These are phyloP conservation scores for Palaemon carinicauda DNA, from an alignment of 1,140 invertebrate species.

Conservation along the genomic window DNA sequence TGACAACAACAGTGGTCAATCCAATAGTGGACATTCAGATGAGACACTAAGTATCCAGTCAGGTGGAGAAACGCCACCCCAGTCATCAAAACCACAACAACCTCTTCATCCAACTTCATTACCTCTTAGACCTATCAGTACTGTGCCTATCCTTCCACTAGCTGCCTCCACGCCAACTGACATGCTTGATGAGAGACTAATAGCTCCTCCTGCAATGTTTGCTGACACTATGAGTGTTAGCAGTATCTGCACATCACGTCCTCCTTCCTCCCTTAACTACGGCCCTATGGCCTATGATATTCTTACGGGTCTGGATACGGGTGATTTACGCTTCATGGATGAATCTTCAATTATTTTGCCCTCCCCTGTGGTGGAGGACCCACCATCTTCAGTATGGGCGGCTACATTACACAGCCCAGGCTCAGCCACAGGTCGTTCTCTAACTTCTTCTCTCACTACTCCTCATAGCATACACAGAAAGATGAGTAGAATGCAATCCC, in stretches of 20 bases:
- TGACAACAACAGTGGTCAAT: neutral
- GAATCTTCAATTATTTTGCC: conserved; percentile 86
- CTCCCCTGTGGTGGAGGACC: conserved; percentile 75
- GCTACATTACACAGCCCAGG: conserved; percentile 64
- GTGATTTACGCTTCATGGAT: conserved; percentile 87
- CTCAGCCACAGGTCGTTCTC: conserved; percentile 65
- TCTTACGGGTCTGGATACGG: conserved; percentile 73
- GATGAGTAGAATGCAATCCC: conserved; percentile 48
- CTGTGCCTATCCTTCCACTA: conserved; percentile 51
- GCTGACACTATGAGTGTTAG: conserved; percentile 50
- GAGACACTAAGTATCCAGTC: conserved; percentile 46
- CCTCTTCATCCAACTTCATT: conserved; percentile 47
- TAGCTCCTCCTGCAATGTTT: conserved; percentile 45
- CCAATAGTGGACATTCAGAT: conserved; percentile 41
- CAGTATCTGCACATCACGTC: conserved; percentile 46
- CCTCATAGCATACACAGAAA: conserved; percentile 70
- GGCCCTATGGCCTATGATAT: conserved; percentile 58
- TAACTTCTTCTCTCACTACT: conserved; percentile 66
- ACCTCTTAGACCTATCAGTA: conserved; percentile 46
- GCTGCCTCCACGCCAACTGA: conserved; percentile 59
- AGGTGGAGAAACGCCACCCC: conserved; percentile 16
- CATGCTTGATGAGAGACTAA: conserved; percentile 23
- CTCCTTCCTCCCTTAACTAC: conserved; percentile 51
- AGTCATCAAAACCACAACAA: conserved; percentile 4
- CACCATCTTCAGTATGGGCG: conserved; percentile 69